A percentile compares a stretch with the other conserved stretches of the same genome.
These are phyloP conservation scores for Apis laboriosa DNA, from an alignment of 1,140 invertebrate genomes.

Conservation along the genomic window DNA sequence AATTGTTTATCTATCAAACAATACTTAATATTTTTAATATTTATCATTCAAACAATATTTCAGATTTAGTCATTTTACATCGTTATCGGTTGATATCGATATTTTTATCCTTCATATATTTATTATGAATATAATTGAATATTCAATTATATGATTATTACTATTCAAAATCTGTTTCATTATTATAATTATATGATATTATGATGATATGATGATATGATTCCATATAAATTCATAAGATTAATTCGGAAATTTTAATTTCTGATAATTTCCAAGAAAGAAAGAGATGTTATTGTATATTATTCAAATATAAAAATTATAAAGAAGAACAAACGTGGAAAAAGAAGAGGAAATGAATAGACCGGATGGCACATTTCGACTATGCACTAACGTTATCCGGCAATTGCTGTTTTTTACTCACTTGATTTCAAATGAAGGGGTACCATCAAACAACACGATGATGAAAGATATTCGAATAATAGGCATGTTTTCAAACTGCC, in stretches of 20 bases:
- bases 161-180: background rate
- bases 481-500: background rate
- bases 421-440: constrained; percentile 8
- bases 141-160: background rate
- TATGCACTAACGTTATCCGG: background rate
- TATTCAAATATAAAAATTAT: background rate
- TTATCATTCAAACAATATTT: background rate
- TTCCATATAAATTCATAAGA: background rate
- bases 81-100: background rate
- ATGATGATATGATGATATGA: background rate
- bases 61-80: no score
- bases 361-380: background rate
- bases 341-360: background rate
- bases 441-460: background rate
- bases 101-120: background rate
- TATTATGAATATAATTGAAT: background rate
- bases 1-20: background rate
- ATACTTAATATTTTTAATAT: background rate
- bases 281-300: background rate
- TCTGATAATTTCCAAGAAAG: background rate
- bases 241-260: background rate
- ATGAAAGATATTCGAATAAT: background rate
- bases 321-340: background rate
- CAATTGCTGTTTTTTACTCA: constrained; percentile 4
- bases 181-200: background rate